phyloP scores from a whole-genome alignment of 2,113 vertebrate species.

The Lamprotornis superbus region DNA sequence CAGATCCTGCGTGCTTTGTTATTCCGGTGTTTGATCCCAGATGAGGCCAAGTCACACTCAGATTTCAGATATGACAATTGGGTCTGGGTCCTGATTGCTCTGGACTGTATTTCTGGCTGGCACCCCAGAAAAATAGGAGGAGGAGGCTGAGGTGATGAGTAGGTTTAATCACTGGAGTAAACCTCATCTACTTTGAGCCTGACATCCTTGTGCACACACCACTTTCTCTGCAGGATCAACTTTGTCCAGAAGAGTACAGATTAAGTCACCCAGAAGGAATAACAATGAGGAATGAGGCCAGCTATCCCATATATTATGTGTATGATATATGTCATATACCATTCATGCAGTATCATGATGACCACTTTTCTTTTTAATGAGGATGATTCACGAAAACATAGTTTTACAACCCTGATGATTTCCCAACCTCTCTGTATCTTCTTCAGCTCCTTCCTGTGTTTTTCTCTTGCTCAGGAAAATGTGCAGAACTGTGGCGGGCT shows the following conservation, averaged over 20 bases:
- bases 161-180: not conserved
- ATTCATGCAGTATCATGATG: not conserved
- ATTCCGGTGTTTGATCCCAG: not conserved
- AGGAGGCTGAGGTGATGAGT: not conserved
- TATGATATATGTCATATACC: not conserved
- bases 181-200: not conserved
- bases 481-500: rapidly evolving
- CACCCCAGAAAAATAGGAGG: not conserved
- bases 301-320: not conserved
- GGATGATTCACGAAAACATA: not conserved
- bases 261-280: not conserved
- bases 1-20: not conserved
- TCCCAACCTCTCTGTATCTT: not conserved
- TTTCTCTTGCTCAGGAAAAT: not conserved
- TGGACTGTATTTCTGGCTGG: not conserved
- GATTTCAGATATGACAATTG: not conserved
- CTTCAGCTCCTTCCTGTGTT: not conserved
- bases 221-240: not conserved
- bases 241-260: not conserved
- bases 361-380: not conserved
- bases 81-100: not conserved
- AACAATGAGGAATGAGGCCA: not conserved
- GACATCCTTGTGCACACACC: not conserved
- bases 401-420: not conserved
- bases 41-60: not conserved